Percentiles rank a stretch among this genome's conserved stretches.
Conservation (phyloP, 1,140 invertebrate genomes). For the Aphelinus atriplicis region DNA sequence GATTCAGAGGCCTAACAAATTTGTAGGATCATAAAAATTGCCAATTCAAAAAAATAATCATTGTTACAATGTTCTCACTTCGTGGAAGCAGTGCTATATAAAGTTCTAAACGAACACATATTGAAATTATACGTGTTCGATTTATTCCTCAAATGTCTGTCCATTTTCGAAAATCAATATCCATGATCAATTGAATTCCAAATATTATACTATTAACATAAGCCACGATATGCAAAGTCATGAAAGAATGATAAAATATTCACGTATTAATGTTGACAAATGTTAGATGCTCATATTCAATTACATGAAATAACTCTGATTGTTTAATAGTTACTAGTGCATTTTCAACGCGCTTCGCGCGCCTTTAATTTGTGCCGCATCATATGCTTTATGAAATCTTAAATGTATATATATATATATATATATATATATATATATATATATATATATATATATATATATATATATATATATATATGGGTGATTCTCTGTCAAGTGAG, state of each 20-base stretch:
- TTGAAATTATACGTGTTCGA: not conserved
- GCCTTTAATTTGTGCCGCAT: no score
- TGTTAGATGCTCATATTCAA: not conserved
- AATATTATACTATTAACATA: not conserved
- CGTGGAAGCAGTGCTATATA: not conserved
- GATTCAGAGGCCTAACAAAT: not conserved
- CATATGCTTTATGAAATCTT: no score
- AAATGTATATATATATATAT: no score
- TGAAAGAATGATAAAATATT: not conserved
- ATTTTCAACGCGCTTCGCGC: no score
- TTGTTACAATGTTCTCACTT: not conserved
- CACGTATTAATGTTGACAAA: not conserved
- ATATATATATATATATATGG: not conserved
- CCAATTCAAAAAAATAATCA: not conserved
- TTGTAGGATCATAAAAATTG: not conserved
- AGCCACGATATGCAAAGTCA: not conserved
- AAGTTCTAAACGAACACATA: not conserved
- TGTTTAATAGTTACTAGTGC: not conserved
- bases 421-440: not conserved
- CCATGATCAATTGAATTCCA: not conserved
- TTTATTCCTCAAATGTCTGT: slow-evolving; percentile 19
- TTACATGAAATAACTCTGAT: not conserved
- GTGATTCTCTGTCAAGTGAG: no score
- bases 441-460: not conserved
- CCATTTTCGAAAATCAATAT: slow-evolving; percentile 1